Evolutionary conservation across 2,888 invertebrate genomes (phyloP).

Genomic region (Polia nebulosa): DNA sequence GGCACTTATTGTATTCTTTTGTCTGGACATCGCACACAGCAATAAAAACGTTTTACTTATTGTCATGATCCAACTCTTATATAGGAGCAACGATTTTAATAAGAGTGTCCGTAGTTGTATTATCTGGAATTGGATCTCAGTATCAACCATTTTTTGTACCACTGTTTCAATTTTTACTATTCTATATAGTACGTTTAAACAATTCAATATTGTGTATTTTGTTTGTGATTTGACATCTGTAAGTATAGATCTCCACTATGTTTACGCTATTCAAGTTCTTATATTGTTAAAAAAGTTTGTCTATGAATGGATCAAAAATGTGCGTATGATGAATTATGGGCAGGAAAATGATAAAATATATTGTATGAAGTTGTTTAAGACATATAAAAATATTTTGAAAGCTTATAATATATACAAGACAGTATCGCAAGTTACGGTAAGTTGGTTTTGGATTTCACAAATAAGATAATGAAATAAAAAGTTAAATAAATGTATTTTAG

Average conservation of each 20-base stretch:
- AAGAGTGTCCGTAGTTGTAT: slow-evolving; percentile 13
- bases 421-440: slow-evolving; percentile 28
- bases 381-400: slow-evolving; percentile 34
- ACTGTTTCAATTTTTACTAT: not conserved
- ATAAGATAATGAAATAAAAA: too few relatives aligned
- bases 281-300: slow-evolving; percentile 25
- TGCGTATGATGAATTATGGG: not conserved
- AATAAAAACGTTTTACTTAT: slow-evolving; percentile 30
- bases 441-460: not conserved
- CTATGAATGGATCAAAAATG: slow-evolving; percentile 15
- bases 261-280: not conserved
- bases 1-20: not conserved
- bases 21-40: slow-evolving; percentile 1
- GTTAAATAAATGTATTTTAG: not conserved
- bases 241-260: not conserved
- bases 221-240: not conserved
- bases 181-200: fast-evolving
- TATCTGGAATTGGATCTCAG: slow-evolving; percentile 43
- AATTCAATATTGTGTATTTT: not conserved
- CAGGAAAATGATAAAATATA: slow-evolving; percentile 10
- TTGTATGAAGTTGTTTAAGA: slow-evolving; percentile 8
- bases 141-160: not conserved
- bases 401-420: slow-evolving; percentile 33
- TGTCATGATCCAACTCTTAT: slow-evolving; percentile 24
- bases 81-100: slow-evolving; percentile 1